These are phyloP conservation scores for Chrysemys picta DNA, from an alignment of 2,113 vertebrate species.

Conservation along the genomic window DNA sequence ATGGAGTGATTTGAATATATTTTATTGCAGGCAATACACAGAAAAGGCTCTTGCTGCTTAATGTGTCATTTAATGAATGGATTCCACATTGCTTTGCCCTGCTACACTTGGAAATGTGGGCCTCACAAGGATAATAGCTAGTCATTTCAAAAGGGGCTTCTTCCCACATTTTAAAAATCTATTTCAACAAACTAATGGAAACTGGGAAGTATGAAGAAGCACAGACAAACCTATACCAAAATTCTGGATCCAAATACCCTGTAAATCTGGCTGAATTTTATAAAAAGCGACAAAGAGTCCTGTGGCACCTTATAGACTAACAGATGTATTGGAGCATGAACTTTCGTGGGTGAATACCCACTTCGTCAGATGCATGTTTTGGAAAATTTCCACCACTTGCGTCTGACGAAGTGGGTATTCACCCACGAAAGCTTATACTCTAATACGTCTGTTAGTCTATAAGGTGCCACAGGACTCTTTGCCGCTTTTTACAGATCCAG, in stretches of 20 bases:
- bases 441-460: too few relatives aligned
- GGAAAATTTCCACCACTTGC: too few relatives aligned
- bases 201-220: slow-evolving; percentile 34
- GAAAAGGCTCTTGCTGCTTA: slow-evolving; percentile 65
- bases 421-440: too few relatives aligned
- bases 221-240: slow-evolving; percentile 73
- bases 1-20: slow-evolving; percentile 72
- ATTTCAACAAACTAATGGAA: slow-evolving; percentile 36
- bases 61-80: slow-evolving; percentile 67
- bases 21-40: slow-evolving; percentile 69
- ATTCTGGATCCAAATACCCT: slow-evolving; percentile 59
- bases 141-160: slow-evolving; percentile 17
- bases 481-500: too few relatives aligned
- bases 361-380: too few relatives aligned
- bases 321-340: too few relatives aligned
- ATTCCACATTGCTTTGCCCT: slow-evolving; percentile 46
- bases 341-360: too few relatives aligned
- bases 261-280: slow-evolving; percentile 57
- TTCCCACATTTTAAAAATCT: slow-evolving; percentile 63
- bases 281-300: neutral
- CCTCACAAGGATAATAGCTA: slow-evolving; percentile 21
- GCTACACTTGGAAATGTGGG: slow-evolving; percentile 41
- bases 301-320: too few relatives aligned
- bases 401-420: too few relatives aligned
- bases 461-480: too few relatives aligned